phyloP scores from a whole-genome alignment of 1,140 invertebrate species.

The Meloidogyne hapla region DNA sequence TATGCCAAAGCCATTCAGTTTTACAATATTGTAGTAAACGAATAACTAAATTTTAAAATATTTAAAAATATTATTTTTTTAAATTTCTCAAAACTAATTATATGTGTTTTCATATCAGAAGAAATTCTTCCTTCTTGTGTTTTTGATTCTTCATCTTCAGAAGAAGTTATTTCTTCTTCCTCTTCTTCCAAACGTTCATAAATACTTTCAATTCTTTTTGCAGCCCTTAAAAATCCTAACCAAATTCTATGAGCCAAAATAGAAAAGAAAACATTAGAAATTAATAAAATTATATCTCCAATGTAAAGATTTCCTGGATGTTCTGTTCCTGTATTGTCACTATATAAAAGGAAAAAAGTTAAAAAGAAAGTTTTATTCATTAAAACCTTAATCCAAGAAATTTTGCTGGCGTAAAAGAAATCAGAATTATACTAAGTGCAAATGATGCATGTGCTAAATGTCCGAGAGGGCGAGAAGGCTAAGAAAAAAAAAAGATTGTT shows the following conservation, averaged over 20 bases:
- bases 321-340: conserved; percentile 31
- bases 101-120: conserved; percentile 16
- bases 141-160: conserved; percentile 28
- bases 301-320: conserved; percentile 26
- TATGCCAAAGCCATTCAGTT: conserved; percentile 53
- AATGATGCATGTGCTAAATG: conserved; percentile 36
- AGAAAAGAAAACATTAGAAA: conserved; percentile 37
- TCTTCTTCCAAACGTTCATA: conserved; percentile 30
- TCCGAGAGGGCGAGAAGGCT: conserved; percentile 19
- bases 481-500: neutral
- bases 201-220: conserved; percentile 23
- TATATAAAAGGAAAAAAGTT: neutral
- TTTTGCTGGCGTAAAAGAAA: conserved; percentile 49
- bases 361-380: neutral
- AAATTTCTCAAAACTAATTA: conserved; percentile 23
- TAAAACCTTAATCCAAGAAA: conserved; percentile 34
- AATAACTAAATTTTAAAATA: conserved; percentile 24
- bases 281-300: conserved; percentile 39
- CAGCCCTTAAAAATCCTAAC: conserved; percentile 29
- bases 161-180: neutral
- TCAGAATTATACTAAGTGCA: conserved; percentile 36
- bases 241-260: conserved; percentile 37
- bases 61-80: neutral
- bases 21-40: conserved; percentile 48
- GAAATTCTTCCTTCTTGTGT: neutral